Percentiles rank a stretch among this genome's conserved stretches.
Conservation (phyloP, 2,888 invertebrate species). For the Hirtodrosophila confusa region DNA sequence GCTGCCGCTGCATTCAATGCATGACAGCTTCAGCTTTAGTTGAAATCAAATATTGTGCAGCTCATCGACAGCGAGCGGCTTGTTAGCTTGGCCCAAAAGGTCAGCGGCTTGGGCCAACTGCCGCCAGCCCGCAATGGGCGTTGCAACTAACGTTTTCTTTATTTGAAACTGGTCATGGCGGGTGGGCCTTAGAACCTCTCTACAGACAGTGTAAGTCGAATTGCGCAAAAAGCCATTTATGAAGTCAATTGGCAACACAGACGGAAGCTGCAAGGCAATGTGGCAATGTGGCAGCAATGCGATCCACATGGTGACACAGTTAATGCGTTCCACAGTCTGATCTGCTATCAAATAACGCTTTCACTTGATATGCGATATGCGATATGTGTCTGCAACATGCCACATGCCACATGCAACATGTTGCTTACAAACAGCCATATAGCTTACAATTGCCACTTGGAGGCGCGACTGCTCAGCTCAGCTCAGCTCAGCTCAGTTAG, state of each 20-base stretch:
- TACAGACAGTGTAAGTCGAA: too few relatives aligned
- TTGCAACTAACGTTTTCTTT: slow-evolving; percentile 61
- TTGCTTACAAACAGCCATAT: slow-evolving; percentile 17
- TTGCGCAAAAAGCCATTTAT: neutral
- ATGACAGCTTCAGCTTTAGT: slow-evolving; percentile 34
- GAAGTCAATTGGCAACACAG: slow-evolving; percentile 17
- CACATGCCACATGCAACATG: slow-evolving; percentile 34
- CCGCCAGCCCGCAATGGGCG: slow-evolving; percentile 46
- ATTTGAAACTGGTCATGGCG: too few relatives aligned
- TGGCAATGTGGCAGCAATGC: slow-evolving; percentile 8
- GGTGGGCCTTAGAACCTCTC: neutral
- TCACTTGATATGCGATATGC: slow-evolving; percentile 49
- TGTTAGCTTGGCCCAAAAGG: slow-evolving; percentile 57
- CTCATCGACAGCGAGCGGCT: slow-evolving; percentile 22
- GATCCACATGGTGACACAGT: slow-evolving; percentile 44
- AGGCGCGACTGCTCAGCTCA: neutral
- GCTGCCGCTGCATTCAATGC: slow-evolving; percentile 33
- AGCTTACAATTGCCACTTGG: slow-evolving; percentile 17
- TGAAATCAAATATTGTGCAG: slow-evolving; percentile 62
- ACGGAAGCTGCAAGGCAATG: slow-evolving; percentile 31
- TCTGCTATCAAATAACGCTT: slow-evolving; percentile 40
- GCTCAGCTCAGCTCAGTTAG: neutral
- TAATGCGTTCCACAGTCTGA: slow-evolving; percentile 33
- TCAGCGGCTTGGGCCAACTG: slow-evolving; percentile 34
- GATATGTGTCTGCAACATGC: slow-evolving; percentile 33